Evolutionary conservation across 2,113 vertebrate species (phyloP).

Genomic region (Pollimyrus isidori): DNA sequence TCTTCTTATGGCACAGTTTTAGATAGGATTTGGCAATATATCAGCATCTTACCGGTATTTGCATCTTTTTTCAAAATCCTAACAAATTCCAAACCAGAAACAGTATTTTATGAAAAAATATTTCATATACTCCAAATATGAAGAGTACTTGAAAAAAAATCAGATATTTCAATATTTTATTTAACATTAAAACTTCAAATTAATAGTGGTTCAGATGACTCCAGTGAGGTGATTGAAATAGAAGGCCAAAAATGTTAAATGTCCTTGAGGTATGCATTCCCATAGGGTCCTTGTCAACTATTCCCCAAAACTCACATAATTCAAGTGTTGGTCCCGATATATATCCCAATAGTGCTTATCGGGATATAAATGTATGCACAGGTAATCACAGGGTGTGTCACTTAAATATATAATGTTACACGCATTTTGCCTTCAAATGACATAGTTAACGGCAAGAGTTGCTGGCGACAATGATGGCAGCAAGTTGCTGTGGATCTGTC

Average conservation of each 20-base stretch:
- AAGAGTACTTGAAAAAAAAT: constrained; percentile 51
- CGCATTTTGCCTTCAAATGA: constrained; percentile 32
- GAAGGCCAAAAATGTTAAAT: constrained; percentile 70
- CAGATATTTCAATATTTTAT: constrained; percentile 7
- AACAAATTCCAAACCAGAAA: constrained; percentile 54
- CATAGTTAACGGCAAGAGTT: constrained; percentile 74
- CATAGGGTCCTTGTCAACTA: constrained; percentile 44
- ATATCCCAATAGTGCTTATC: constrained; percentile 48
- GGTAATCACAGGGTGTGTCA: constrained; percentile 37
- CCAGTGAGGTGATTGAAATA: constrained; percentile 64
- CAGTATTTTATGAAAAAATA: constrained; percentile 56
- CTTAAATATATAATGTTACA: constrained; percentile 43
- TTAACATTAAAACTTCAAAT: not conserved
- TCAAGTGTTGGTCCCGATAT: constrained; percentile 44
- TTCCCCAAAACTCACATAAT: constrained; percentile 24
- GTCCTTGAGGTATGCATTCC: constrained; percentile 79
- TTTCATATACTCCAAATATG: constrained; percentile 51
- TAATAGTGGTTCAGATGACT: constrained; percentile 33
- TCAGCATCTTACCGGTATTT: constrained; percentile 55
- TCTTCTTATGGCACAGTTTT: not conserved
- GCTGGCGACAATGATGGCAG: constrained; percentile 90
- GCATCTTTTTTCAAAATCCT: constrained; percentile 34
- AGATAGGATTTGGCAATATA: constrained; percentile 62
- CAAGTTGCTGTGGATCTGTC: constrained; percentile 92
- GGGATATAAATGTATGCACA: constrained; percentile 52